A percentile compares a stretch with the other conserved stretches of the same genome.
Conservation (phyloP, 2,888 invertebrate genomes). For the Ectemnius cavifrons region DNA sequence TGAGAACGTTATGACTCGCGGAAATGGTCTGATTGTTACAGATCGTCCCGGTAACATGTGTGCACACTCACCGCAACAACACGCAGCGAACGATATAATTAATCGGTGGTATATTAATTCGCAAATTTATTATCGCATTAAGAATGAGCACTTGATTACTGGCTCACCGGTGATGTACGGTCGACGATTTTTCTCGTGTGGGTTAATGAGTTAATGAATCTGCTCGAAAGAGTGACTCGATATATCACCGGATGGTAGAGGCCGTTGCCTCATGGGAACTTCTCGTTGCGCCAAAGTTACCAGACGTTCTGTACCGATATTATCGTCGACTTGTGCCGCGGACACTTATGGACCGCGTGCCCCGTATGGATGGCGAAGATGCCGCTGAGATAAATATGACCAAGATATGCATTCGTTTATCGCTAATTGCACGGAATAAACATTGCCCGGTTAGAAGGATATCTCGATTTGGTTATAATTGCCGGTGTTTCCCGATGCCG, state of each 20-base stretch:
- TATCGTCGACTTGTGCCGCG: constrained; percentile 38
- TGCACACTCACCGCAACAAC: constrained; percentile 11
- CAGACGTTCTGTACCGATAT: constrained; percentile 42
- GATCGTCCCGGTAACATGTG: background rate
- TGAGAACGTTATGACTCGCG: constrained; percentile 6
- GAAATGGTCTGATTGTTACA: constrained; percentile 3
- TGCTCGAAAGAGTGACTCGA: constrained; percentile 57
- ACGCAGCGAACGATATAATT: constrained; percentile 49
- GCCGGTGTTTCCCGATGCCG: background rate
- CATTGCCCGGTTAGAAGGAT: constrained; percentile 16
- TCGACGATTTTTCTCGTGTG: constrained; percentile 56
- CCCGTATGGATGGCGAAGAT: constrained; percentile 18
- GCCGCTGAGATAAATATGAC: constrained; percentile 33
- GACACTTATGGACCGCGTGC: constrained; percentile 37
- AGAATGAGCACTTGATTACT: constrained; percentile 64
- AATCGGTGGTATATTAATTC: constrained; percentile 62
- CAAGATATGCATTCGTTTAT: constrained; percentile 46
- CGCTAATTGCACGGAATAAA: constrained; percentile 44
- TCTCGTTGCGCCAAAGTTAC: constrained; percentile 44
- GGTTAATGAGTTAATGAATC: constrained; percentile 65
- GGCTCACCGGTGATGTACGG: constrained; percentile 54
- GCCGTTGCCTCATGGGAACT: constrained; percentile 36
- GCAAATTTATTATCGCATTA: constrained; percentile 59
- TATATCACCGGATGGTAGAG: constrained; percentile 51
- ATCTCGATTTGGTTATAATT: constrained; percentile 28